Evolutionary conservation across 2,797 vertebrate species (phyloP).

Genomic region (Propithecus perrieri): DNA sequence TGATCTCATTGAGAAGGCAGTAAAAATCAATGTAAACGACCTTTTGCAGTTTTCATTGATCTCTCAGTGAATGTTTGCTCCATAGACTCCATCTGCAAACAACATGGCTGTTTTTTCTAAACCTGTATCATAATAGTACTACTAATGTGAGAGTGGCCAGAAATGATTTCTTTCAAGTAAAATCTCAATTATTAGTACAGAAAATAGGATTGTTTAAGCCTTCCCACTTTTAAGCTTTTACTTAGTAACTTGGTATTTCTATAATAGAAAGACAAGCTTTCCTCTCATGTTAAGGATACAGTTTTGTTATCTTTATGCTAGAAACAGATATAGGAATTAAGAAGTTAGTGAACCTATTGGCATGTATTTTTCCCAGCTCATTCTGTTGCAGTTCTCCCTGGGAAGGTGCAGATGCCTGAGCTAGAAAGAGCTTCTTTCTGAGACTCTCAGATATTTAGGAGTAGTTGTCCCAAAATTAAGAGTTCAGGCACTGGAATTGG

Average conservation of each 20-base stretch:
- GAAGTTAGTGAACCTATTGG: not conserved
- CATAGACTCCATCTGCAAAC: not conserved
- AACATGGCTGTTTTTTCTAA: not conserved
- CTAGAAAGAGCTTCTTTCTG: not conserved
- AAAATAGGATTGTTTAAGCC: not conserved
- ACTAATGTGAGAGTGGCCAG: not conserved
- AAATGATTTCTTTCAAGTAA: not conserved
- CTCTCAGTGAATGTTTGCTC: not conserved
- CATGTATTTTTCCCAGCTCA: not conserved
- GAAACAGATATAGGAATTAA: not conserved
- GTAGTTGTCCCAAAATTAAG: not conserved
- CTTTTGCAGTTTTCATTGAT: not conserved
- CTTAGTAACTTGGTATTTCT: not conserved
- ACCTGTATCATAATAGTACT: not conserved
- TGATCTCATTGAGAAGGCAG: not conserved
- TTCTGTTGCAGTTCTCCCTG: not conserved
- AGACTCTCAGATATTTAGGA: not conserved
- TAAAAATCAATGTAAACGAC: not conserved
- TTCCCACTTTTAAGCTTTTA: not conserved
- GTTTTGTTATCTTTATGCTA: not conserved
- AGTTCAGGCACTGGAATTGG: not conserved
- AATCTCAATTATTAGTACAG: not conserved
- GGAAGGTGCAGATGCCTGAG: not conserved
- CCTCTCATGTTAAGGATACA: not conserved
- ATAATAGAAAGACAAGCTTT: not conserved